These are phyloP conservation scores for Pangasius mekongensis DNA, from an alignment of 2,797 vertebrate genomes.

Conservation along the genomic window DNA sequence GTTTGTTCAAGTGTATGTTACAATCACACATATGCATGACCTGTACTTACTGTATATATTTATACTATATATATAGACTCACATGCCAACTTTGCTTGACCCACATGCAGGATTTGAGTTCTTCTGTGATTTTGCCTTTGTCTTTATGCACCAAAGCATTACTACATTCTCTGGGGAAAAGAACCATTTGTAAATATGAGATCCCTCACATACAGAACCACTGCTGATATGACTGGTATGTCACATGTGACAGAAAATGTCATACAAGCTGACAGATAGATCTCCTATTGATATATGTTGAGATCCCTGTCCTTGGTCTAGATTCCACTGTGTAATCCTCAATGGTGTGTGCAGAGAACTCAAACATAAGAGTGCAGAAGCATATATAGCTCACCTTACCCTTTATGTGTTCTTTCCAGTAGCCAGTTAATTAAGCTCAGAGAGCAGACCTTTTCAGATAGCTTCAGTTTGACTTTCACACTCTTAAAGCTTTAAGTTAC, in stretches of 20 bases:
- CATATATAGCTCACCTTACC: neutral
- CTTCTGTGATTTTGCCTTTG: neutral
- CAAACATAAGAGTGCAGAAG: neutral
- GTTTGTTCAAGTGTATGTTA: conserved; percentile 36
- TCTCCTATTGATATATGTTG: conserved; percentile 27
- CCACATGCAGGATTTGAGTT: neutral
- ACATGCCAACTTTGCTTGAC: neutral
- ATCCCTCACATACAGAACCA: neutral
- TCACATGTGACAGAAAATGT: conserved; percentile 31
- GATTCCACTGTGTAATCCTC: conserved; percentile 20
- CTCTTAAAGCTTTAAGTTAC: neutral
- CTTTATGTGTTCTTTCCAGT: neutral
- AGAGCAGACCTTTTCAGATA: neutral
- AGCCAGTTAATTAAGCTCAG: neutral
- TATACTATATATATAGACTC: neutral
- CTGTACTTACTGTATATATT: neutral
- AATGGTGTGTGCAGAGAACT: neutral
- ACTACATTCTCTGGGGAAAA: conserved; percentile 5
- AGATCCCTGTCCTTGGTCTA: conserved; percentile 28
- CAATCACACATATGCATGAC: neutral
- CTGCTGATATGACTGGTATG: conserved; percentile 17
- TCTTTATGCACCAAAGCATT: neutral
- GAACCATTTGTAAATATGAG: conserved; percentile 16
- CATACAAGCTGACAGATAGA: conserved; percentile 9
- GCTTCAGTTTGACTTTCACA: neutral